Conservation (phyloP, 2,888 invertebrate genomes). For the Esperia sulphurella region DNA sequence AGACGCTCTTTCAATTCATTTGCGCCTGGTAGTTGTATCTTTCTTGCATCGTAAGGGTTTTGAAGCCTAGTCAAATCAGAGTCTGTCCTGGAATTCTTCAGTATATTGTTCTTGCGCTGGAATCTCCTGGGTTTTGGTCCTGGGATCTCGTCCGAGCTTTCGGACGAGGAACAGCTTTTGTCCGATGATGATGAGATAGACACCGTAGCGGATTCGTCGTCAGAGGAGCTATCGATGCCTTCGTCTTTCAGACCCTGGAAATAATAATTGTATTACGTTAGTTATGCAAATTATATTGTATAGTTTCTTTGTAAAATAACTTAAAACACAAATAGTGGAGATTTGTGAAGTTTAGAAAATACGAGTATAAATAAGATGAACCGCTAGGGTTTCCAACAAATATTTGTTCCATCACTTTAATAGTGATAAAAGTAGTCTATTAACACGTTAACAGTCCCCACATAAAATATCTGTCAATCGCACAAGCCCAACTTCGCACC, state of each 20-base stretch:
- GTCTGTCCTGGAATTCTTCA: constrained; percentile 67
- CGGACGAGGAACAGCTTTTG: constrained; percentile 70
- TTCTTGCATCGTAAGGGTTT: constrained; percentile 36
- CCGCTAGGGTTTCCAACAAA: no score
- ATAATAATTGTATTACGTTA: background rate
- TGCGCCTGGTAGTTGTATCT: constrained; percentile 46
- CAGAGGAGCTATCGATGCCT: constrained; percentile 75
- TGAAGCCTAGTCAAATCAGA: constrained; percentile 60
- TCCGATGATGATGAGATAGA: constrained; percentile 70
- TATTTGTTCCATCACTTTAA: no score
- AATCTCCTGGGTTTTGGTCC: constrained; percentile 52
- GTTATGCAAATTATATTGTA: no score
- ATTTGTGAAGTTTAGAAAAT: no score
- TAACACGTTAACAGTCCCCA: no score
- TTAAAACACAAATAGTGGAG: no score
- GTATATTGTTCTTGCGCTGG: constrained; percentile 63
- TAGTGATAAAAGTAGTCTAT: no score
- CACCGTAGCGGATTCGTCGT: constrained; percentile 65
- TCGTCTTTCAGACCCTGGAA: constrained; percentile 74
- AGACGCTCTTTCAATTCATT: constrained; percentile 42
- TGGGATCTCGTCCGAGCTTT: constrained; percentile 56
- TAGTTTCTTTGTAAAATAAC: no score
- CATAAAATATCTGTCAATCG: no score
- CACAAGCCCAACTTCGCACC: no score
- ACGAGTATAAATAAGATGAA: no score